phyloP scores from a whole-genome alignment of 2,797 vertebrate genomes.

The Mastacembelus armatus region DNA sequence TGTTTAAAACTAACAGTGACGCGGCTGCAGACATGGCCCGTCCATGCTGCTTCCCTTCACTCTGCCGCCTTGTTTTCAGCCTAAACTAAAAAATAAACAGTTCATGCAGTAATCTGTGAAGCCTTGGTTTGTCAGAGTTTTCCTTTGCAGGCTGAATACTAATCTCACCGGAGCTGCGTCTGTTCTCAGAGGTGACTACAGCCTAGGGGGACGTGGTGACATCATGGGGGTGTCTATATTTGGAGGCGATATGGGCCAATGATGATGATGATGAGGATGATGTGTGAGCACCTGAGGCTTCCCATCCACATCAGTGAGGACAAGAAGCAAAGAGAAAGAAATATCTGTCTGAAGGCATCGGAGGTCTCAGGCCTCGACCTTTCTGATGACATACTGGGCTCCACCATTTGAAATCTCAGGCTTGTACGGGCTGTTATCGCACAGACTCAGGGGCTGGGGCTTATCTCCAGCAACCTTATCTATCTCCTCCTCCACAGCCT shows the following conservation, averaged over 20 bases:
- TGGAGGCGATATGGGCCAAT: constrained; percentile 74
- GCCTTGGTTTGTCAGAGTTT: no score
- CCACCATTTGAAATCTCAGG: constrained; percentile 48
- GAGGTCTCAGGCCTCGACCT: constrained; percentile 5
- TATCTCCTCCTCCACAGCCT: constrained; percentile 32
- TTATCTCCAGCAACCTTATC: constrained; percentile 63
- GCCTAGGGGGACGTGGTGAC: constrained; percentile 64
- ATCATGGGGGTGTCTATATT: constrained; percentile 78
- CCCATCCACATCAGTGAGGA: constrained; percentile 36
- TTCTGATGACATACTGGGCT: constrained; percentile 31
- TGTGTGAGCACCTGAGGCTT: constrained; percentile 75
- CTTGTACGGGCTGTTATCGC: constrained; percentile 36
- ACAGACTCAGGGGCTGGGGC: constrained; percentile 35
- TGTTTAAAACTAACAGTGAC: no score
- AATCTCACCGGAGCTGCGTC: constrained; percentile 27
- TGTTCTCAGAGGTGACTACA: constrained; percentile 60
- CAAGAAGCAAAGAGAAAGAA: constrained; percentile 16
- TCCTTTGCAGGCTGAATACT: constrained; percentile 20
- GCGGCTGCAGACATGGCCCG: no score
- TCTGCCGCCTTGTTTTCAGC: no score
- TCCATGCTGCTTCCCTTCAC: no score
- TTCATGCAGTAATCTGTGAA: no score
- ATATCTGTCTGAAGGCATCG: constrained; percentile 37
- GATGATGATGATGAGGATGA: constrained; percentile 69
- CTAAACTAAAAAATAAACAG: no score